Evolutionary conservation across 2,113 vertebrate genomes (phyloP).

Genomic region (Chascanopsetta lugubris): DNA sequence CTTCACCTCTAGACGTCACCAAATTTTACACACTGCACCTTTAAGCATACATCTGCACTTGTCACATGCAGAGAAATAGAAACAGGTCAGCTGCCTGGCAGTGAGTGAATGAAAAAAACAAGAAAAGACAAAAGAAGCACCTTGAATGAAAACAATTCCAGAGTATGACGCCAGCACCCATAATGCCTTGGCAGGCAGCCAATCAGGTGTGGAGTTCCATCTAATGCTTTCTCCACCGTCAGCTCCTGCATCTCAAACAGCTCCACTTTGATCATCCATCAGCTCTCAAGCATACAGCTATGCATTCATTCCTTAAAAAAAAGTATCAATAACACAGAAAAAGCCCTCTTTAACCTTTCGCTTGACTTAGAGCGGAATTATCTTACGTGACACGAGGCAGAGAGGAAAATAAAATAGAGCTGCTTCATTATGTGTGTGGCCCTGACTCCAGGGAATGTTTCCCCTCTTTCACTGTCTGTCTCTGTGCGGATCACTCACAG

Average conservation of each 20-base stretch:
- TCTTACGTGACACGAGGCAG: conserved; percentile 49
- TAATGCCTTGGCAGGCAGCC: conserved; percentile 21
- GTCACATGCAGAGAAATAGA: neutral
- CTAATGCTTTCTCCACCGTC: conserved; percentile 55
- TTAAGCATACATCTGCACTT: too few relatives aligned
- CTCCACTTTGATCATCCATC: conserved; percentile 60
- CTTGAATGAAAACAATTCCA: conserved; percentile 32
- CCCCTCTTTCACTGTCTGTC: conserved; percentile 37
- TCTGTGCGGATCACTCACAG: conserved; percentile 40
- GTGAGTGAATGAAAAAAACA: conserved; percentile 5
- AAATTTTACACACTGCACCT: too few relatives aligned
- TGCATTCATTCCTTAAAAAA: conserved; percentile 59
- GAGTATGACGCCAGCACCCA: conserved; percentile 26
- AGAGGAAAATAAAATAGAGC: neutral
- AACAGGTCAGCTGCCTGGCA: neutral
- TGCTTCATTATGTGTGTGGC: conserved; percentile 59
- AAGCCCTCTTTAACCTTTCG: conserved; percentile 44
- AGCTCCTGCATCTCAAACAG: conserved; percentile 48
- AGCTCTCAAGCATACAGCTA: conserved; percentile 35
- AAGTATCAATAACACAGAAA: conserved; percentile 62
- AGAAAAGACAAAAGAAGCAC: too few relatives aligned
- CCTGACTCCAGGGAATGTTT: conserved; percentile 52
- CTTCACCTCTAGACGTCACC: too few relatives aligned
- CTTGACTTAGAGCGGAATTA: conserved; percentile 63
- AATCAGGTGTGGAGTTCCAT: conserved; percentile 17